A percentile compares a stretch with the other conserved stretches of the same genome.
These are phyloP conservation scores for Monodelphis domestica DNA, from an alignment of 2,797 vertebrate genomes.

Conservation along the genomic window DNA sequence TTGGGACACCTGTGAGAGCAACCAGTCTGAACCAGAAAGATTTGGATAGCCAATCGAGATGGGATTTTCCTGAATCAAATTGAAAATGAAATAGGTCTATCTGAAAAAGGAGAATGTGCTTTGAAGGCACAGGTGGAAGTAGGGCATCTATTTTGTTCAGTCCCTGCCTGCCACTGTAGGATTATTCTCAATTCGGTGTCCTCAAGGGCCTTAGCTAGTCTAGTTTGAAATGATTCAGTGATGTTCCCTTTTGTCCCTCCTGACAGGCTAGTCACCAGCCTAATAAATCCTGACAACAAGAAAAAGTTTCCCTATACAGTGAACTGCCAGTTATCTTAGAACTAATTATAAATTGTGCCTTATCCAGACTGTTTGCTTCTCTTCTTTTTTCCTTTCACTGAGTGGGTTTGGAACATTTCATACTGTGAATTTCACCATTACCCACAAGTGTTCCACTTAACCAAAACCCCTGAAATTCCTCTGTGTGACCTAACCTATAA, in stretches of 20 bases:
- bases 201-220: conserved; percentile 29
- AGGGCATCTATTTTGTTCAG: conserved; percentile 32
- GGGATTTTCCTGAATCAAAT: conserved; percentile 3
- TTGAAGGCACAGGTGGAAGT: conserved; percentile 51
- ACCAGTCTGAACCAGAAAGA: conserved; percentile 47
- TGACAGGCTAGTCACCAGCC: conserved; percentile 44
- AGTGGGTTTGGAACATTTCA: conserved; percentile 37
- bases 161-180: background rate
- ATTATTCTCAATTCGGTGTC: conserved; percentile 37
- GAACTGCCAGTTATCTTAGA: conserved; percentile 54
- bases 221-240: conserved; percentile 55
- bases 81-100: conserved; percentile 40
- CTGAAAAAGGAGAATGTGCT: conserved; percentile 54
- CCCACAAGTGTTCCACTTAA: background rate
- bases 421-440: background rate
- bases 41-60: conserved; percentile 8
- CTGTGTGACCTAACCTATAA: background rate
- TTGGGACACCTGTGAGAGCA: conserved; percentile 22
- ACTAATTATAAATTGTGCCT: conserved; percentile 42
- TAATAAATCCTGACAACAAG: conserved; percentile 57
- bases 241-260: conserved; percentile 49
- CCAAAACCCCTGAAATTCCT: background rate
- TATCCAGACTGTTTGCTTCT: conserved; percentile 18
- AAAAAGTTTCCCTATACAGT: conserved; percentile 41
- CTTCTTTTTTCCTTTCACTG: conserved; percentile 17